Conservation (phyloP, 2,888 invertebrate species). For the Thereva unica region DNA sequence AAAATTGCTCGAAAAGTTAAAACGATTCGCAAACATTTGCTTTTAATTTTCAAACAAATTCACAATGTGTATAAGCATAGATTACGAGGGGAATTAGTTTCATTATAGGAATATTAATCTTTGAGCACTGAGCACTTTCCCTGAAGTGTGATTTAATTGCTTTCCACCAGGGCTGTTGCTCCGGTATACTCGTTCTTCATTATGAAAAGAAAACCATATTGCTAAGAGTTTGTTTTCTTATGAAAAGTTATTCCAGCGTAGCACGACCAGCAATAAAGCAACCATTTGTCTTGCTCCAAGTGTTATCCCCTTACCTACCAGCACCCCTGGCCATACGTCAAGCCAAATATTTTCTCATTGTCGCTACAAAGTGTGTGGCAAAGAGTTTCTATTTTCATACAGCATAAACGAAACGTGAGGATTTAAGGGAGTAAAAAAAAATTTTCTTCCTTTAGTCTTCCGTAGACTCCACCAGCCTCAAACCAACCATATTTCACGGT, state of each 20-base stretch:
- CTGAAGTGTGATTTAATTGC: too few relatives aligned
- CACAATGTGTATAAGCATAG: too few relatives aligned
- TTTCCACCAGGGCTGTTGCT: neutral
- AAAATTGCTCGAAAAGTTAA: too few relatives aligned
- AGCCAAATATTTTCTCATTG: slow-evolving; percentile 26
- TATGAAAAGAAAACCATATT: neutral
- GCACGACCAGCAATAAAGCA: slow-evolving; percentile 20
- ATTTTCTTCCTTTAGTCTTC: neutral
- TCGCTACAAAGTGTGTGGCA: slow-evolving; percentile 12
- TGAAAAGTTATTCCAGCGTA: slow-evolving; percentile 16
- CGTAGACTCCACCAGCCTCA: slow-evolving; percentile 5
- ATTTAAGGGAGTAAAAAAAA: slow-evolving; percentile 15
- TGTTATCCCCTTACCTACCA: slow-evolving; percentile 8
- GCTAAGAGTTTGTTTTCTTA: too few relatives aligned
- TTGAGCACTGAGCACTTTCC: too few relatives aligned
- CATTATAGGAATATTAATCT: too few relatives aligned
- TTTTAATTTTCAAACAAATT: too few relatives aligned
- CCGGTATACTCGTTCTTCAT: slow-evolving; percentile 6
- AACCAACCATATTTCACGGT: slow-evolving; percentile 26
- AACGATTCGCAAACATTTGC: too few relatives aligned
- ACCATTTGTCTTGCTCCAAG: slow-evolving; percentile 25
- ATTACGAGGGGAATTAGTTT: too few relatives aligned
- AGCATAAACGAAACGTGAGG: slow-evolving; percentile 20
- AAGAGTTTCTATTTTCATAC: slow-evolving; percentile 18
- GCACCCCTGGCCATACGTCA: slow-evolving; percentile 3